Percentiles rank a stretch among this genome's conserved stretches.
These are phyloP conservation scores for Camelus bactrianus DNA, from an alignment of 2,113 vertebrate genomes.

Conservation along the genomic window DNA sequence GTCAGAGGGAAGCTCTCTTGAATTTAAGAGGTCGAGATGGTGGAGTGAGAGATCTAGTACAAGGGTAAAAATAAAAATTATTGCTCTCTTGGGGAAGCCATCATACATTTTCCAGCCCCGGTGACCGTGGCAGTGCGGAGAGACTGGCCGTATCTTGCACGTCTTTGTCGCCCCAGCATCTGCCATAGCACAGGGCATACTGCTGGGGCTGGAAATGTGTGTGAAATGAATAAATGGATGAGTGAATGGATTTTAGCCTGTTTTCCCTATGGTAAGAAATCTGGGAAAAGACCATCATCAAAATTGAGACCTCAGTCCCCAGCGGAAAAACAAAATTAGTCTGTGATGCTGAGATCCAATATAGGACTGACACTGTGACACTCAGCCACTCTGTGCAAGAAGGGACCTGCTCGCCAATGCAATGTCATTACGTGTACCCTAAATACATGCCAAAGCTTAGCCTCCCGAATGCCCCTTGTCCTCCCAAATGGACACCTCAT, in stretches of 20 bases:
- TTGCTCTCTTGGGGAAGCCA: neutral
- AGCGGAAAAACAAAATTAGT: neutral
- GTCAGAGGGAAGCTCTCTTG: constrained; percentile 58
- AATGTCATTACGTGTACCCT: neutral
- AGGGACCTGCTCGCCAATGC: neutral
- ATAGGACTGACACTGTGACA: neutral
- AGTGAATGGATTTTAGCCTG: neutral
- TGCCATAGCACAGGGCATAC: neutral
- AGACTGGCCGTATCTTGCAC: neutral
- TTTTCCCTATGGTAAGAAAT: neutral
- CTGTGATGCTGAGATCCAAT: neutral
- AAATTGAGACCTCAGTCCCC: neutral
- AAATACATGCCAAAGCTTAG: neutral
- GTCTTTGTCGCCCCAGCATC: neutral
- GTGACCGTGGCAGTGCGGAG: neutral
- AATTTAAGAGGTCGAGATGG: constrained; percentile 66
- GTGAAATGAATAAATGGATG: neutral
- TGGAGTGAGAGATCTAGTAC: constrained; percentile 21
- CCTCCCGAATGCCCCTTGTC: neutral
- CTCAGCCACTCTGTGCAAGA: neutral
- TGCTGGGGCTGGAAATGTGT: neutral
- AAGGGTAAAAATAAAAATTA: constrained; percentile 49
- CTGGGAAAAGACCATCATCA: neutral
- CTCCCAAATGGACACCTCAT: neutral
- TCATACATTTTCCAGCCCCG: neutral